Percentiles rank a stretch among this genome's conserved stretches.
Conservation (phyloP, 2,797 vertebrate genomes). For the Pipistrellus pipistrellus region DNA sequence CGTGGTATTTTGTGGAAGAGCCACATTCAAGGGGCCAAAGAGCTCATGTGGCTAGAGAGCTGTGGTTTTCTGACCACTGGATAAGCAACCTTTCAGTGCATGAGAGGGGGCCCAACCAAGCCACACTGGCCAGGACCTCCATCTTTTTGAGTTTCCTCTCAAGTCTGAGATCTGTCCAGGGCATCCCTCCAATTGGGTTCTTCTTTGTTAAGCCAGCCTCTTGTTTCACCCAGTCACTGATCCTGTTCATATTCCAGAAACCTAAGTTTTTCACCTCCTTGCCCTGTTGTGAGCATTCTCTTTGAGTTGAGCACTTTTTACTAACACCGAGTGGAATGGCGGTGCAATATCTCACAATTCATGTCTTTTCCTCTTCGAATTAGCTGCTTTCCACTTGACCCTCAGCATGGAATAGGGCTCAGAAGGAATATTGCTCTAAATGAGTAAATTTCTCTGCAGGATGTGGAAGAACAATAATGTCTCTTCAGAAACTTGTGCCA, state of each 20-base stretch:
- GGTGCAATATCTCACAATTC: not conserved
- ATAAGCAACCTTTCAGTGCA: not conserved
- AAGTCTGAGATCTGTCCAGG: slow-evolving; percentile 8
- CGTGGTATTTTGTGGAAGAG: too few species aligned
- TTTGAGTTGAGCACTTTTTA: not conserved
- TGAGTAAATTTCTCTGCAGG: not conserved
- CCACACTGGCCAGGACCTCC: not conserved
- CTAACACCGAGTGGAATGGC: not conserved
- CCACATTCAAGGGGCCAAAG: too few species aligned
- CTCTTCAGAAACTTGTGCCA: not conserved
- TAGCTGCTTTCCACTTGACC: not conserved
- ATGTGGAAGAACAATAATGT: not conserved
- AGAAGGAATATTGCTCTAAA: not conserved
- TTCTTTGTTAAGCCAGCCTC: slow-evolving; percentile 41
- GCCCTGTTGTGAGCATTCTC: not conserved
- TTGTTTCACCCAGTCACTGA: not conserved
- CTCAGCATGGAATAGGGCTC: not conserved
- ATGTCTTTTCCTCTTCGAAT: not conserved
- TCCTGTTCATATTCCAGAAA: slow-evolving; percentile 44
- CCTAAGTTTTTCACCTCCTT: slow-evolving; percentile 32
- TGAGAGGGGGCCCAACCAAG: not conserved
- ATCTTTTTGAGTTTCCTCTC: not conserved
- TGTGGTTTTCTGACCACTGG: too few species aligned
- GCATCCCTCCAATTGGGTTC: slow-evolving; percentile 40
- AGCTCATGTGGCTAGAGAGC: too few species aligned